Evolutionary conservation across 1,140 invertebrate species (phyloP).

Genomic region (Dreissena rostriformis): DNA sequence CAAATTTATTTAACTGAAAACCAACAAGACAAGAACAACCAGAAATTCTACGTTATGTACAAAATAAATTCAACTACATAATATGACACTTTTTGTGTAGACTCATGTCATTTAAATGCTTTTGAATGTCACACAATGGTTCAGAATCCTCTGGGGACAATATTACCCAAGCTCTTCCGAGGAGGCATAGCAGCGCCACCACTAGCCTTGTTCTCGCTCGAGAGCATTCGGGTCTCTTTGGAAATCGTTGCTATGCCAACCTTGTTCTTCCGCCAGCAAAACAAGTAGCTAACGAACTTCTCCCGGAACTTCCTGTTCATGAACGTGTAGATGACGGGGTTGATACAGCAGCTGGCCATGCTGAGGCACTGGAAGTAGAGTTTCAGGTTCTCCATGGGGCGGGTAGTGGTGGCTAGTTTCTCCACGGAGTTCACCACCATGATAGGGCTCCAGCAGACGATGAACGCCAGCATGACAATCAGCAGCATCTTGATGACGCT

Average conservation of each 20-base stretch:
- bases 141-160: neutral
- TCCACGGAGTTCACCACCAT: conserved; percentile 42
- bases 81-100: too few relatives aligned
- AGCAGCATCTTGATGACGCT: conserved; percentile 75
- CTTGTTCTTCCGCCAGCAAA: conserved; percentile 54
- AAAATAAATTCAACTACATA: too few relatives aligned
- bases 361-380: conserved; percentile 82
- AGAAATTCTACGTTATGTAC: too few relatives aligned
- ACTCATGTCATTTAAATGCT: too few relatives aligned
- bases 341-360: conserved; percentile 90
- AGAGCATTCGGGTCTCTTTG: neutral
- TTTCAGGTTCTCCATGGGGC: conserved; percentile 24
- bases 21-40: too few relatives aligned
- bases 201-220: neutral
- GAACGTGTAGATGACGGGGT: conserved; percentile 93
- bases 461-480: conserved; percentile 71
- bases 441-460: conserved; percentile 65
- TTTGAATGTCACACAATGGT: too few relatives aligned
- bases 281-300: conserved; percentile 58
- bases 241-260: neutral
- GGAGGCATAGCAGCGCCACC: neutral
- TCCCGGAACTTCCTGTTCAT: conserved; percentile 91
- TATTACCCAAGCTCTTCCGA: conserved; percentile 18
- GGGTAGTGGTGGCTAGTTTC: conserved; percentile 35
- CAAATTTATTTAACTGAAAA: too few relatives aligned